Evolutionary conservation across 2,113 vertebrate genomes (phyloP).

Genomic region (Poeciliopsis occidentalis): DNA sequence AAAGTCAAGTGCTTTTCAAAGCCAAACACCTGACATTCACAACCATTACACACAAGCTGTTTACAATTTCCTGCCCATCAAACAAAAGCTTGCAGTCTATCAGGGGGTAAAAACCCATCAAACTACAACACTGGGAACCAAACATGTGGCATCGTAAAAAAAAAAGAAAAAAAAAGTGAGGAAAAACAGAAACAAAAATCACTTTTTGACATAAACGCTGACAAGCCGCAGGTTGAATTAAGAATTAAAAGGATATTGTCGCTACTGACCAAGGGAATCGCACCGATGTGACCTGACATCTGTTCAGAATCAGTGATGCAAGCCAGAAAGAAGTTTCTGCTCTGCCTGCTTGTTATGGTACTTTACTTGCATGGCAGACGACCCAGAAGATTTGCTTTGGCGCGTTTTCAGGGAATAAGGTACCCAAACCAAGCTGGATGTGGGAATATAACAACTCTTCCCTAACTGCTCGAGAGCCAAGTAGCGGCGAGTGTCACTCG

Average conservation of each 20-base stretch:
- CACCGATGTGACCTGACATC: not conserved
- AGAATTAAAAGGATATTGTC: not conserved
- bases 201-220: not conserved
- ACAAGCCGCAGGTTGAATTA: not conserved
- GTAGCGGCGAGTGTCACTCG: too few relatives aligned
- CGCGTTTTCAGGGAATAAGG: too few relatives aligned
- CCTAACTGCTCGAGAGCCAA: too few relatives aligned
- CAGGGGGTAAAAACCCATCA: not conserved
- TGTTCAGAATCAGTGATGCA: not conserved
- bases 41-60: not conserved
- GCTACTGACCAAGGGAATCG: not conserved
- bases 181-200: not conserved
- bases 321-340: not conserved
- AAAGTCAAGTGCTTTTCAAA: not conserved
- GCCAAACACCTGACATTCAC: not conserved
- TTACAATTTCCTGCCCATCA: not conserved
- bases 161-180: not conserved
- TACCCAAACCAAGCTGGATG: too few relatives aligned
- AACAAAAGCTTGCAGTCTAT: not conserved
- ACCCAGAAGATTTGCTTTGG: not conserved
- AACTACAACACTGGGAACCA: not conserved
- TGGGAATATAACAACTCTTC: too few relatives aligned
- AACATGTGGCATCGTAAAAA: too few relatives aligned
- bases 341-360: not conserved
- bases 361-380: constrained; percentile 5